These are phyloP conservation scores for Diabrotica balteata DNA, from an alignment of 2,888 invertebrate species.

Conservation along the genomic window DNA sequence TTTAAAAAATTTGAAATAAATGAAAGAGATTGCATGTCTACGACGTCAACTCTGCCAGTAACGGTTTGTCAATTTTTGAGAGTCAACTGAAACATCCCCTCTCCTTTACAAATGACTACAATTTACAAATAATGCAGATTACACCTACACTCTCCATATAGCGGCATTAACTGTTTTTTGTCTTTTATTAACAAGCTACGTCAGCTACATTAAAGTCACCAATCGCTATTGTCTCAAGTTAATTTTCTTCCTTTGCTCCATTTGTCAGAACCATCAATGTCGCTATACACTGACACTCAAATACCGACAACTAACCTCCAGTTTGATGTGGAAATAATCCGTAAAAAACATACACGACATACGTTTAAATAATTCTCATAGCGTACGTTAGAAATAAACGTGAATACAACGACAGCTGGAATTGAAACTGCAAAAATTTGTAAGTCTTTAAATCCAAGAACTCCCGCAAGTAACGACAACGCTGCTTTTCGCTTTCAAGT, in stretches of 20 bases:
- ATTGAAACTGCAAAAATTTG: too few relatives aligned
- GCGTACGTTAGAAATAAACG: slow-evolving; percentile 21
- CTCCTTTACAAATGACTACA: not conserved
- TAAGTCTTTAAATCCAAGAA: too few relatives aligned
- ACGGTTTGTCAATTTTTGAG: slow-evolving; percentile 12
- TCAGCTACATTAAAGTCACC: not conserved
- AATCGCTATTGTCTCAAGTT: not conserved
- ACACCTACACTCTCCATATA: too few relatives aligned
- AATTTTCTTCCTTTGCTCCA: too few relatives aligned
- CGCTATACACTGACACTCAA: slow-evolving; percentile 2
- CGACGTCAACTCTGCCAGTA: slow-evolving; percentile 13
- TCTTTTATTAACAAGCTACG: not conserved
- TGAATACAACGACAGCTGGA: too few relatives aligned
- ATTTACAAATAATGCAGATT: too few relatives aligned
- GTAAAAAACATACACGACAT: slow-evolving; percentile 30
- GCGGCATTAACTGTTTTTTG: not conserved
- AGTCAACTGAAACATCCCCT: slow-evolving; percentile 4
- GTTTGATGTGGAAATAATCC: slow-evolving; percentile 20
- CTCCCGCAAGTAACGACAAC: too few relatives aligned
- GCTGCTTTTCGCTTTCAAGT: too few relatives aligned
- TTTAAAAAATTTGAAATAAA: slow-evolving; percentile 40
- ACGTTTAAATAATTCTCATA: slow-evolving; percentile 28
- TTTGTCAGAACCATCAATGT: not conserved
- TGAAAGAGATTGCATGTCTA: slow-evolving; percentile 34
- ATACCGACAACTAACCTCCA: slow-evolving; percentile 16